Conservation (phyloP, 2,797 vertebrate genomes). For the Yasuhikotakia modesta region DNA sequence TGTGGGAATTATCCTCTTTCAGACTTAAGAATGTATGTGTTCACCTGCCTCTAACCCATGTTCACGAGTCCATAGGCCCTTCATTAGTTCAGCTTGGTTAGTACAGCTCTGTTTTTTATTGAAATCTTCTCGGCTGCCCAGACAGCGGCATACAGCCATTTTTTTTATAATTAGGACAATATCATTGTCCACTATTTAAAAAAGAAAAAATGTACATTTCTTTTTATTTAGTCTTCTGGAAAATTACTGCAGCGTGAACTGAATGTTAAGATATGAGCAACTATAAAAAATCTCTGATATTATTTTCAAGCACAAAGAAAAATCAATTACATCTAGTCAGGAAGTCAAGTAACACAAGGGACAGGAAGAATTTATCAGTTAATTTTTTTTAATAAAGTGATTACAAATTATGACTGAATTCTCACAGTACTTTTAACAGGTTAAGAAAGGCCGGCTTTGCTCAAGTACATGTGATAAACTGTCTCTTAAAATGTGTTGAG, state of each 20-base stretch:
- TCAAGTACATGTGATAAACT: slow-evolving; percentile 32
- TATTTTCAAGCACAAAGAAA: not conserved
- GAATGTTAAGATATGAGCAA: not conserved
- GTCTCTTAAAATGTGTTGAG: slow-evolving; percentile 13
- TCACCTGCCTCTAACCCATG: slow-evolving; percentile 45
- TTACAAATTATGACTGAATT: not conserved
- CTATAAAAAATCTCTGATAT: not conserved
- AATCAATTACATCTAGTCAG: not conserved
- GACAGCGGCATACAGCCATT: slow-evolving; percentile 39
- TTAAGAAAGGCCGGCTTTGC: slow-evolving; percentile 28
- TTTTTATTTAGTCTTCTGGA: too few relatives aligned
- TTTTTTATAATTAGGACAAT: slow-evolving; percentile 38
- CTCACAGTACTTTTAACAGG: not conserved
- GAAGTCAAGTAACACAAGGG: not conserved
- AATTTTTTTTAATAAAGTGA: too few relatives aligned
- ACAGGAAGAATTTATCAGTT: too few relatives aligned
- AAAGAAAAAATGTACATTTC: not conserved
- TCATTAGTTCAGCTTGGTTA: slow-evolving; percentile 66
- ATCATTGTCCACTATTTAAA: slow-evolving; percentile 5
- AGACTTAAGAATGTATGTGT: slow-evolving; percentile 19
- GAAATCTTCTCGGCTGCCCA: slow-evolving; percentile 47
- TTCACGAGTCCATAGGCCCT: slow-evolving; percentile 61
- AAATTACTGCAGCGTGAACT: not conserved
- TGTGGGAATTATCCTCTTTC: slow-evolving; percentile 51
- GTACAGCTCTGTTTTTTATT: slow-evolving; percentile 42